Base-by-base conservation (phyloP, 1,140 invertebrate species). In the Dendroctonus ponderosae region DNA sequence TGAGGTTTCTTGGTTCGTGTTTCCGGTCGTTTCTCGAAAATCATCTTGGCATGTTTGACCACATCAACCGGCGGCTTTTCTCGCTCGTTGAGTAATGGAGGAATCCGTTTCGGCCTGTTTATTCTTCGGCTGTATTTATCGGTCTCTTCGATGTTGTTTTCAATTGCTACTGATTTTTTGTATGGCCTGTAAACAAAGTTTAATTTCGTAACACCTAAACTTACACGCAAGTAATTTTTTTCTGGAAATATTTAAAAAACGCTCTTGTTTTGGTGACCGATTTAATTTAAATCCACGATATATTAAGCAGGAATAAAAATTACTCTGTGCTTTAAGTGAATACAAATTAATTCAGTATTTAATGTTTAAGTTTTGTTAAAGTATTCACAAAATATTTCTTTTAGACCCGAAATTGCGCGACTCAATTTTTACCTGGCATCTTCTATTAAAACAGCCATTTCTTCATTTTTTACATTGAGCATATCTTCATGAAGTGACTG, bases 51-150 rank as follows among this genome's bases (percentile, higher is more conserved):
- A 50, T 91, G 90, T 73, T 91, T 91, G 44, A 94, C 92, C 51
- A 92, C 85, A 83, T 94, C 92, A 0, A 89, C 87, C 3, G 91
- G 91, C 3, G 92, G 92, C 14, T 92, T 83, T 69, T 94, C 92
- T 0, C 86, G 87, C 48, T 92, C 90, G 63, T 87, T 87, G 60
- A 91, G 82, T n/a, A 91, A 79, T 2, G 88, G 88, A 54, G 83
- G 82, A 15, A 89, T 82, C 14, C 88, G 81, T 67, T 87, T 87
- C 9, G 88, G 88, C 14, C 83, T 82, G 70, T 84, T 84, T 3
- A 83, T 48, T 51, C 71, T 68, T 7, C 52, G 53, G 37, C 50
- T 66, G 43, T 66, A 60, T 70, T 73, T 65, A 72, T 76, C 60
- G 67, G 74, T 52, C 70, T 72, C 69, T 74, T 79, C 74, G 73